phyloP scores from a whole-genome alignment of 2,113 vertebrate species.

The Danio rerio region GRCz12tu NC_133198.1:20021501-20022000 shows the following conservation, averaged over 20 bases:
- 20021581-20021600: background rate
- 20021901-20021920: background rate
- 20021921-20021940: background rate
- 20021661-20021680: background rate
- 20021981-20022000: background rate
- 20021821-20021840: no score
- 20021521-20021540: conserved; percentile 27
- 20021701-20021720: no score
- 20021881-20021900: background rate
- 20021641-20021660: background rate
- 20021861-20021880: background rate
- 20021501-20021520: conserved; percentile 24
- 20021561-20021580: background rate
- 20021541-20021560: background rate
- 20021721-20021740: no score
- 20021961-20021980: background rate
- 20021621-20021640: background rate
- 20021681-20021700: no score
- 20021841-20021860: background rate
- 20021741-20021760: no score
- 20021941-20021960: background rate
- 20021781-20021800: no score
- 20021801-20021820: no score
- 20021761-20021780: no score
- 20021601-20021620: background rate